A percentile compares a stretch with the other conserved stretches of the same genome.
Conservation (phyloP, 2,888 invertebrate genomes). For the Andrena marginata region DNA sequence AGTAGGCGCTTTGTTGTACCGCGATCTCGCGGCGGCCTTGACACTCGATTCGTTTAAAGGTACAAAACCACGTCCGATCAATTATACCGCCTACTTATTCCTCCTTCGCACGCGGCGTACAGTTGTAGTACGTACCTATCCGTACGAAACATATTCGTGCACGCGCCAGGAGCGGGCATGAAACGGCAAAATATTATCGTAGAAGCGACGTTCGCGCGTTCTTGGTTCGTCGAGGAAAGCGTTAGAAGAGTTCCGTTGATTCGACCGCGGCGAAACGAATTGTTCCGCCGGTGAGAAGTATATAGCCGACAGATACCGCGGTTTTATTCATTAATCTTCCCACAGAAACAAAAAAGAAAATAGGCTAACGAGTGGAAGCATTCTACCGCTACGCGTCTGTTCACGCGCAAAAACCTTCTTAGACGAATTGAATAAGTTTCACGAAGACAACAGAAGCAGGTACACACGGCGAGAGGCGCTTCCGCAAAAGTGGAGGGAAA, state of each 20-base stretch:
- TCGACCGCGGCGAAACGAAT: constrained; percentile 14
- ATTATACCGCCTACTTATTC: constrained; percentile 45
- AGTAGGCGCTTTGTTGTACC: constrained; percentile 17
- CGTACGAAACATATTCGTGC: neutral
- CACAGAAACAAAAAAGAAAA: constrained; percentile 11
- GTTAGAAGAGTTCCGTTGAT: neutral
- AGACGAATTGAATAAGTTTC: too few relatives aligned
- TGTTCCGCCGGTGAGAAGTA: constrained; percentile 8
- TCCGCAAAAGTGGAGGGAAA: neutral
- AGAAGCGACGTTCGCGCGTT: neutral
- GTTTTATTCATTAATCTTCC: constrained; percentile 18
- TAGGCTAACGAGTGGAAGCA: constrained; percentile 1
- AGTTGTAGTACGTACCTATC: too few relatives aligned
- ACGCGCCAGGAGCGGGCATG: neutral
- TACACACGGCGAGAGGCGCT: neutral
- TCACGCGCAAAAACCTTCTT: neutral
- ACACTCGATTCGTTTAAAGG: constrained; percentile 37
- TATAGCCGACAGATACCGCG: neutral
- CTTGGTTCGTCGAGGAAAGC: neutral
- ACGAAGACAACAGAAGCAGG: too few relatives aligned
- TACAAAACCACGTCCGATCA: constrained; percentile 19
- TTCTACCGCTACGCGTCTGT: neutral
- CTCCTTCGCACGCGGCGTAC: neutral
- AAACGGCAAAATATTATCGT: neutral
- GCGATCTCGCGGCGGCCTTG: constrained; percentile 55